Evolutionary conservation across 2,888 invertebrate species (phyloP), one percentile per base, ranked within the genome.

Genomic region (Oscheius sp.): DNA sequence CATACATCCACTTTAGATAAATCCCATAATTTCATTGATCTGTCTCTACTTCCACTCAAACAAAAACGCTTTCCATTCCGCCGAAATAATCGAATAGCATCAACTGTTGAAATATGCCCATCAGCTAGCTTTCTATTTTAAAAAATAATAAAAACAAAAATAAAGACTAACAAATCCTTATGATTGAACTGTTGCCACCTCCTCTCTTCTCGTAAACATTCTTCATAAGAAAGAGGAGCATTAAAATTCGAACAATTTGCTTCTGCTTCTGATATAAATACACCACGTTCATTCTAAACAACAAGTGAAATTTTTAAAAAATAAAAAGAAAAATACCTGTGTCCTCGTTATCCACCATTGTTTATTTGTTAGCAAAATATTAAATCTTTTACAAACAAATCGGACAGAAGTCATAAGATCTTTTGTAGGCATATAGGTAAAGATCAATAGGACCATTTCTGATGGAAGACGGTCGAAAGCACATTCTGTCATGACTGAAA

Each of bases 51-150:
- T 30, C 72, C 77, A 5, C 71, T 70, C 0, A 77, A 47, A 62
- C 77, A 77, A 45, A 70, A 74, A n/a, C 62, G 38, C 9, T 69
- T 61, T 1, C 44, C 49, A n/a, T 68, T 41, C 9, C 45, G 51
- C 9, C 67, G 38, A 50, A 77, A 74, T 0, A 77, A 45, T 4
- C 69, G 56, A 5, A 77, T 50, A 14, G 67, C 68, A 62, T 77
- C 77, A 4, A 77, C 71, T 9, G 77, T 77, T 14, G 72, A 70
- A 24, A 63, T 61, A 22, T 74, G 74, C 0, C 72, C 72, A n/a
- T 67, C 61, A 6, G 61, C 54, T n/a, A 59, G 8, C 28, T 49
- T 45, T n/a, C 57, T 59, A n/a, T 38, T 51, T 12, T 30, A 3
- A 12, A 41, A 41, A 41, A 17, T 41, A 4, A n/a, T n/a, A n/a